These are phyloP conservation scores for Apeltes quadracus DNA, from an alignment of 2,113 vertebrate genomes.

Conservation along the genomic window DNA sequence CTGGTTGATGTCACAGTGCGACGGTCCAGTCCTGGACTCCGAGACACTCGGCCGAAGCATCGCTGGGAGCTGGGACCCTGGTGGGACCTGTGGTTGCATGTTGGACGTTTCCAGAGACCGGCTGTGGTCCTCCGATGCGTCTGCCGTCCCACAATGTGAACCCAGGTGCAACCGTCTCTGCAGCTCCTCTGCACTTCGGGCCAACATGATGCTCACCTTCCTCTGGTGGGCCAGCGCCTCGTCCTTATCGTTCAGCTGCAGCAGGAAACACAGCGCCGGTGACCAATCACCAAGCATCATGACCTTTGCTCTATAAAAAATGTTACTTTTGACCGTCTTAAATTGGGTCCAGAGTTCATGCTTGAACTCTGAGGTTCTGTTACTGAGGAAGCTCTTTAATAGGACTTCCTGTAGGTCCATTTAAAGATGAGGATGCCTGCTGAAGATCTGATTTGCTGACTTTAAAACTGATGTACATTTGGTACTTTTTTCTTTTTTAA, in stretches of 20 bases:
- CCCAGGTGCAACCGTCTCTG: conserved; percentile 59
- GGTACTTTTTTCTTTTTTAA: background rate
- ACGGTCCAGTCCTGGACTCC: background rate
- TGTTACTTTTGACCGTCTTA: background rate
- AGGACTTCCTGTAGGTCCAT: background rate
- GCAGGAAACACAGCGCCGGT: conserved; percentile 7
- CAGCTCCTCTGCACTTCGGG: conserved; percentile 82
- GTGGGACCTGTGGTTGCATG: background rate
- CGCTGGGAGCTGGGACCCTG: background rate
- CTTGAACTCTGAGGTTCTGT: too few species aligned
- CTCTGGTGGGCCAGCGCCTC: conserved; percentile 93
- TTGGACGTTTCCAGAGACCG: background rate
- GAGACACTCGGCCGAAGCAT: background rate
- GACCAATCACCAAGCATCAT: background rate
- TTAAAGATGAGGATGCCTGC: background rate
- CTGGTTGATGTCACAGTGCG: background rate
- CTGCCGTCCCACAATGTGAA: background rate
- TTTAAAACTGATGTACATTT: background rate
- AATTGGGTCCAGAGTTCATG: background rate
- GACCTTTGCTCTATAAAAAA: background rate
- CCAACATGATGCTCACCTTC: conserved; percentile 95
- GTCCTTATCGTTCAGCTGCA: conserved; percentile 92
- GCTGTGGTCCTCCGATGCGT: background rate
- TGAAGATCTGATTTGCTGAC: too few species aligned
- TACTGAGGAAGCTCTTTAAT: background rate